These are phyloP conservation scores for Ptychobarbus kaznakovi DNA, from an alignment of 2,797 vertebrate genomes.

Conservation along the genomic window DNA sequence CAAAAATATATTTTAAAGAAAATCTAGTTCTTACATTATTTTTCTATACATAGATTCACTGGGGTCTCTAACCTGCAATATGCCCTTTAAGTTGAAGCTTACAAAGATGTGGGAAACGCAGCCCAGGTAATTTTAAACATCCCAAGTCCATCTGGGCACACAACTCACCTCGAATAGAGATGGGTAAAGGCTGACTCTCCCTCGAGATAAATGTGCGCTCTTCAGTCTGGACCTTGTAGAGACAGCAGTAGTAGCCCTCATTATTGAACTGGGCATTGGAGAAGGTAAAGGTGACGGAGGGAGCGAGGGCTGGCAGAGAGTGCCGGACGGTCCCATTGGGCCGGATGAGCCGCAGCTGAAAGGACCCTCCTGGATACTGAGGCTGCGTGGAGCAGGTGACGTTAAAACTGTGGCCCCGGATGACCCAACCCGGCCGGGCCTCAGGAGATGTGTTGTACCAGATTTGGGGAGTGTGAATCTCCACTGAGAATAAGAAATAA, in stretches of 20 bases:
- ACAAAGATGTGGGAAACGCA: too few species aligned
- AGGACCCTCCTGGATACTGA: constrained; percentile 77
- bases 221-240: constrained; percentile 78
- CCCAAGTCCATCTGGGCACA: neutral
- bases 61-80: too few species aligned
- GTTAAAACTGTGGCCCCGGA: constrained; percentile 78
- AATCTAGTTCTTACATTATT: too few species aligned
- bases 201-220: constrained; percentile 79
- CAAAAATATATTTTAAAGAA: too few species aligned
- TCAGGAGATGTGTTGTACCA: constrained; percentile 80
- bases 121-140: neutral
- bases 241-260: constrained; percentile 83
- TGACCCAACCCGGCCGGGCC: constrained; percentile 74
- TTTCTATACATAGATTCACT: too few species aligned
- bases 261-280: constrained; percentile 75
- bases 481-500: constrained; percentile 67
- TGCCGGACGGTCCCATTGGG: constrained; percentile 79
- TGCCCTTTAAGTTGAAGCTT: too few species aligned
- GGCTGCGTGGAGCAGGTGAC: constrained; percentile 79
- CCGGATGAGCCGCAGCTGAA: constrained; percentile 80
- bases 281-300: constrained; percentile 78
- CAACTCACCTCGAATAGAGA: constrained; percentile 77
- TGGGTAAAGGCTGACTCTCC: constrained; percentile 81
- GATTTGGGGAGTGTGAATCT: constrained; percentile 79
- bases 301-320: constrained; percentile 74